Evolutionary conservation across 30 jellyfish, hydroid and myxozoan genomes (phyloP), one percentile per base, ranked within the genome.

Genomic region (Morbakka virulenta): DNA sequence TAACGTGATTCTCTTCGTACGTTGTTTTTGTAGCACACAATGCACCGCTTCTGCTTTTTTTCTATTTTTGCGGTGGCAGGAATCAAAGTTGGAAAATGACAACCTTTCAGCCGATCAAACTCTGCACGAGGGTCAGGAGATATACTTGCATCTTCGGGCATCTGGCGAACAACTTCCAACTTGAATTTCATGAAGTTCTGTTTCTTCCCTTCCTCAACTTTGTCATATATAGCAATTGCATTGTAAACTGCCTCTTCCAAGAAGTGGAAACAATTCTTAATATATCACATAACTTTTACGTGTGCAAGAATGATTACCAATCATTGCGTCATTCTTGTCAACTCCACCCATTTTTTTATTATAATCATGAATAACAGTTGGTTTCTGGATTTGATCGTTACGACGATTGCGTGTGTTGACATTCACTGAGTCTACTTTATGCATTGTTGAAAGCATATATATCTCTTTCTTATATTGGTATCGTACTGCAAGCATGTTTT

Each of bases 191-290:
- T 17, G 72, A 12, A 61, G 17, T 17, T 61, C 11, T 61, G 72
- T 23, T 61, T 61, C 32, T 23, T 61, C 0, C 0, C 20, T 61
- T 17, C 30, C 11, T 61, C 72, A 61, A 12, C 26, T 36, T 61
- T 61, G 30, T 23, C 32, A 23, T 12, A 23, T 12, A 61, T 61
- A 23, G 26, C 72, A 61, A 12, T 13, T 61, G 72, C 72, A 61
- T 61, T 61, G 72, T 12, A 61, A 61, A 61, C 30, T 23, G 72
- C 72, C 26, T 61, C 72, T 61, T 61, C 72, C 20, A 12, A 61
- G 30, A 61, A 61, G 72, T 61, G 0, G 72, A 61, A 61, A 61
- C 21, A 61, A 23, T n/a, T 61, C 72, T 61, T 61, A 17, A 23
- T 23, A 0, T 61, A 12, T 36, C 72, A 61, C 72, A n/a, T 61